Evolutionary conservation across 2,797 vertebrate genomes (phyloP).

Genomic region (Melanotaenia boesemani): DNA sequence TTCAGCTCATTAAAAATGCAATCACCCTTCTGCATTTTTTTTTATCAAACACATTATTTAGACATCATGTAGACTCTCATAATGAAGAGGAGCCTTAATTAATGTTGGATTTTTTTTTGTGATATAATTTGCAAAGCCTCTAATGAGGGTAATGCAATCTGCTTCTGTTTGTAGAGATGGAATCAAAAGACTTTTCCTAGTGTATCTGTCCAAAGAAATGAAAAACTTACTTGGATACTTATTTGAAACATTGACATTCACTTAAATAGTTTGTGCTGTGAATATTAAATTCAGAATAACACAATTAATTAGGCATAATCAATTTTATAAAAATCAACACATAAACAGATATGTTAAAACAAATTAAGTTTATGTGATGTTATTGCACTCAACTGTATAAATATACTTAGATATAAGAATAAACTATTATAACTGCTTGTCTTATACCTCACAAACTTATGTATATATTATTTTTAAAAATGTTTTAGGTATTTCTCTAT

Average conservation of each 20-base stretch:
- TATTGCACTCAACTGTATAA: not conserved
- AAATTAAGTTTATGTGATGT: not conserved
- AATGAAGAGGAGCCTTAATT: conserved; percentile 54
- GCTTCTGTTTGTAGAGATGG: conserved; percentile 31
- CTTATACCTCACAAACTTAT: not conserved
- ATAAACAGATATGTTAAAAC: not conserved
- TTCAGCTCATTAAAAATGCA: not conserved
- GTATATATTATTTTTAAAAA: not conserved
- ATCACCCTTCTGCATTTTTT: not conserved
- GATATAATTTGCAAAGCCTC: conserved; percentile 55
- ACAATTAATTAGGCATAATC: not conserved
- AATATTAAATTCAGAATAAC: not conserved
- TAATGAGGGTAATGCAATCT: conserved; percentile 54
- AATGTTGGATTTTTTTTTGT: conserved; percentile 54
- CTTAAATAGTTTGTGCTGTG: not conserved
- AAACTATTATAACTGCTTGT: not conserved
- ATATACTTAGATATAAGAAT: not conserved
- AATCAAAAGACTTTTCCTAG: not conserved
- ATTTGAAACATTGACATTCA: not conserved
- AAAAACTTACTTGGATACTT: conserved; percentile 16
- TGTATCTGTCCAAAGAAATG: not conserved
- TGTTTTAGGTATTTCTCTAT: not conserved
- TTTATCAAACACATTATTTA: conserved; percentile 16
- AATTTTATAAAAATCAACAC: not conserved
- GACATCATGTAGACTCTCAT: conserved; percentile 33